Conservation (phyloP, 1,140 invertebrate genomes). For the Eriosoma lanigerum region DNA sequence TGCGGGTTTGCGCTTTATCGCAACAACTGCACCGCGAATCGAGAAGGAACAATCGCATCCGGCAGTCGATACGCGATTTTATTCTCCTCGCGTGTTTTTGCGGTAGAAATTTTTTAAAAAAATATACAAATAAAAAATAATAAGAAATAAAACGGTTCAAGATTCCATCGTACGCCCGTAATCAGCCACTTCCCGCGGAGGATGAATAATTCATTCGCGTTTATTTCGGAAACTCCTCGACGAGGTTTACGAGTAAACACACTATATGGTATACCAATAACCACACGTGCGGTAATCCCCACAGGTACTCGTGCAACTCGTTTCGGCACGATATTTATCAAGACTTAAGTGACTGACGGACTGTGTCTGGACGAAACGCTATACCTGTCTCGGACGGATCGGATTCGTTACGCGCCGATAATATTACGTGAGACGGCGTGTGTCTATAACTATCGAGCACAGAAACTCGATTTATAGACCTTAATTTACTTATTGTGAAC, state of each 20-base stretch:
- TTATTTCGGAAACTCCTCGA: conserved; percentile 8
- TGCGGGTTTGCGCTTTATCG: too few species aligned
- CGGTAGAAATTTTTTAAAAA: not conserved
- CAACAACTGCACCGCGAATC: too few species aligned
- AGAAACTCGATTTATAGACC: not conserved
- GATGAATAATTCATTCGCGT: conserved; percentile 15
- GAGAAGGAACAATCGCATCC: too few species aligned
- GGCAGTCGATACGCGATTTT: not conserved
- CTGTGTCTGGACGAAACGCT: not conserved
- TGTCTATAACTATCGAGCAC: not conserved
- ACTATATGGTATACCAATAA: not conserved
- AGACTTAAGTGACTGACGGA: conserved; percentile 9
- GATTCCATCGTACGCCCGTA: not conserved
- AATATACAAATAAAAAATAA: not conserved
- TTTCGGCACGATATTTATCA: conserved; percentile 14
- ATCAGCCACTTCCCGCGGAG: not conserved
- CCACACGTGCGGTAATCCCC: not conserved
- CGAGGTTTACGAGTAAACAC: not conserved
- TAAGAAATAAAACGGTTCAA: not conserved
- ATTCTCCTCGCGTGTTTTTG: conserved; percentile 13
- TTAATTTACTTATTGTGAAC: not conserved
- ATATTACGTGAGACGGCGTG: too few species aligned
- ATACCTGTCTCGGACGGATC: not conserved
- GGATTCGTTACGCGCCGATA: not conserved
- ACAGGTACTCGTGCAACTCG: not conserved